Percentiles rank a stretch among this genome's conserved stretches.
phyloP scores from a whole-genome alignment of 2,888 invertebrate genomes.

The Mesochorus sp. region DNA sequence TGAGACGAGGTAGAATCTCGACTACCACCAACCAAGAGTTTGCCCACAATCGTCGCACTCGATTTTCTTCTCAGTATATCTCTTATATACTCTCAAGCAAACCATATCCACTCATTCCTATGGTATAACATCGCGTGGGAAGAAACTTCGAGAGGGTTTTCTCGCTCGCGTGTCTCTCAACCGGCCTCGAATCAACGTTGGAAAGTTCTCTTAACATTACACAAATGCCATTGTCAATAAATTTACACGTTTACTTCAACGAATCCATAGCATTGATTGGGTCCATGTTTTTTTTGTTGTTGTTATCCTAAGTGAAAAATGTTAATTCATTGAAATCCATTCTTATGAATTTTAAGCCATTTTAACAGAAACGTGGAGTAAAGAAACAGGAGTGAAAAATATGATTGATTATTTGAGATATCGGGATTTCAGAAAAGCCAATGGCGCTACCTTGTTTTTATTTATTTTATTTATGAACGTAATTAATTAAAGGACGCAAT shows the following conservation, averaged over 20 bases:
- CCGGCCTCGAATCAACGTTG: neutral
- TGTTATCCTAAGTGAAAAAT: no score
- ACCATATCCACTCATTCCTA: slow-evolving; percentile 13
- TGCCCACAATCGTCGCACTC: slow-evolving; percentile 19
- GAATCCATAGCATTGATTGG: neutral
- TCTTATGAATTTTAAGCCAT: no score
- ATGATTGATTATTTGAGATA: no score
- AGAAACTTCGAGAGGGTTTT: slow-evolving; percentile 29
- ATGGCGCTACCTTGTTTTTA: no score
- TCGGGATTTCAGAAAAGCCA: no score
- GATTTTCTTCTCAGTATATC: slow-evolving; percentile 20
- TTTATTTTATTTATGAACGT: no score
- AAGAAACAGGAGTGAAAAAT: neutral
- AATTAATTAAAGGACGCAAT: no score
- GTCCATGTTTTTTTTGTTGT: slow-evolving; percentile 9
- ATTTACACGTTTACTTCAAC: neutral
- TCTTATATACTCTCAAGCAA: slow-evolving; percentile 7
- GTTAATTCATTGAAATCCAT: no score
- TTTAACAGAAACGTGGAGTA: neutral
- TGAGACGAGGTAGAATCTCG: slow-evolving; percentile 56
- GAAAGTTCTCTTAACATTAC: slow-evolving; percentile 2
- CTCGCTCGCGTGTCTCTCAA: slow-evolving; percentile 17
- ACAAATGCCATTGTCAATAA: slow-evolving; percentile 5
- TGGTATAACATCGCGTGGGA: neutral
- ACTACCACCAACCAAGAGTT: slow-evolving; percentile 33